Percentiles rank a stretch among this genome's conserved stretches.
Evolutionary conservation across 2,113 vertebrate genomes (phyloP).

Genomic region (Chamaea fasciata): DNA sequence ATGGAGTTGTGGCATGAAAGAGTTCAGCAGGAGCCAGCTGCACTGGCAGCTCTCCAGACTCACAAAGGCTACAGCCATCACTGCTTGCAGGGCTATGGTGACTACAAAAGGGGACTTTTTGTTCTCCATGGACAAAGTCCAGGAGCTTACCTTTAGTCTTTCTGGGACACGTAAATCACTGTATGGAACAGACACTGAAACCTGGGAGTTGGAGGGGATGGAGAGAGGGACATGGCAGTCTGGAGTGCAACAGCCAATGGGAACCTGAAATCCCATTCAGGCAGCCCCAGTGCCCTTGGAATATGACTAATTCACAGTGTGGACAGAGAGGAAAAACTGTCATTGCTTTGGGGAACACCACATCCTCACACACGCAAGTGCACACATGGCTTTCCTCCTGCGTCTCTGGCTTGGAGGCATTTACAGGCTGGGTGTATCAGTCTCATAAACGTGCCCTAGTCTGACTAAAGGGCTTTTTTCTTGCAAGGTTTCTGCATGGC

Average conservation of each 20-base stretch:
- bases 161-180: neutral
- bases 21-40: neutral
- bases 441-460: neutral
- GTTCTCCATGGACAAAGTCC: neutral
- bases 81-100: neutral
- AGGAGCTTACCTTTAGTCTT: neutral
- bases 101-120: neutral
- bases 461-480: neutral
- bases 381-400: neutral
- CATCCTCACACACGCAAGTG: neutral
- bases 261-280: neutral
- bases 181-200: neutral
- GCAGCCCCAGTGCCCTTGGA: neutral
- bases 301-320: neutral
- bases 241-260: neutral
- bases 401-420: neutral
- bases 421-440: neutral
- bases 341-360: neutral
- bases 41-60: neutral
- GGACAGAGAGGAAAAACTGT: neutral
- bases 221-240: neutral
- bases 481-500: neutral
- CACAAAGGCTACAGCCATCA: neutral
- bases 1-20: neutral
- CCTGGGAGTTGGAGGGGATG: neutral